Percentiles rank a stretch among this genome's conserved stretches.
These are phyloP conservation scores for Erannis defoliaria DNA, from an alignment of 2,888 invertebrate species.

Conservation along the genomic window DNA sequence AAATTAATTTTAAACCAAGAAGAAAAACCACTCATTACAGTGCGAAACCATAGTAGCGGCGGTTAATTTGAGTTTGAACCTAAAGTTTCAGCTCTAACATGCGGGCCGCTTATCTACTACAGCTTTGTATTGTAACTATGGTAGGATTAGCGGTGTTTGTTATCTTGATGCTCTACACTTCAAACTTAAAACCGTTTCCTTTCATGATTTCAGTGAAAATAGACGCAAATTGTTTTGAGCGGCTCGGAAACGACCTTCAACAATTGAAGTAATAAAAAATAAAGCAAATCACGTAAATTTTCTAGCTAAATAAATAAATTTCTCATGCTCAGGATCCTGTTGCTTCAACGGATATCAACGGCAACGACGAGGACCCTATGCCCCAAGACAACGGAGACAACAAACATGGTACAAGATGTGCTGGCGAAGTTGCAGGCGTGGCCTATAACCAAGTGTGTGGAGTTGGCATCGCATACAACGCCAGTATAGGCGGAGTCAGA, in stretches of 20 bases:
- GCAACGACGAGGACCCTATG: conserved; percentile 98
- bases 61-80: conserved; percentile 30
- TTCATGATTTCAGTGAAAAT: too few relatives aligned
- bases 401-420: conserved; percentile 99
- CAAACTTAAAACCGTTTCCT: not conserved
- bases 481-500: conserved; percentile 97
- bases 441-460: conserved; percentile 99
- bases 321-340: conserved; percentile 90
- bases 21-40: conserved; percentile 6
- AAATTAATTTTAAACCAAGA: conserved; percentile 19
- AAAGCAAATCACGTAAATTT: not conserved
- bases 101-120: conserved; percentile 44
- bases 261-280: not conserved
- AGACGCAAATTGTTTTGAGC: too few relatives aligned
- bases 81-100: conserved; percentile 43
- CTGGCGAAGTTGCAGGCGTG: conserved; percentile 98
- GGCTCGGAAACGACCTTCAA: not conserved
- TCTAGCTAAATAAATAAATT: not conserved
- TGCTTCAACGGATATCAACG: conserved; percentile 99
- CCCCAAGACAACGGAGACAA: conserved; percentile 99
- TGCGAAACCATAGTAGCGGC: conserved; percentile 1
- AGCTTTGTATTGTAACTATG: conserved; percentile 34
- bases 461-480: conserved; percentile 97
- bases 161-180: not conserved
- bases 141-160: not conserved